A percentile compares a stretch with the other conserved stretches of the same genome.
Evolutionary conservation across 2,888 invertebrate species (phyloP).

Genomic region (Rugalucina vietnamica): DNA sequence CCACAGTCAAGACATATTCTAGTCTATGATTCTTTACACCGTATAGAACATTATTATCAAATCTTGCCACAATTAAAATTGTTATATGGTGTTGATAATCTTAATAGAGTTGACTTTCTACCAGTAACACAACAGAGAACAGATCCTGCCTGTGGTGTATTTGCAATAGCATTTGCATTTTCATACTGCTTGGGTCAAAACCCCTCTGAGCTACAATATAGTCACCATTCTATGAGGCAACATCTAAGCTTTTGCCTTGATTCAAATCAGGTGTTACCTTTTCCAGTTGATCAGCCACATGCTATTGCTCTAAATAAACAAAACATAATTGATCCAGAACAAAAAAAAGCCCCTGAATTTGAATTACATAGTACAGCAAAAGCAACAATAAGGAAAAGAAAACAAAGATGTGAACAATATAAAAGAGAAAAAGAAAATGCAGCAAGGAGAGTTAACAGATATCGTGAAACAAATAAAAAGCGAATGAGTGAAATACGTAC

Average conservation of each 20-base stretch:
- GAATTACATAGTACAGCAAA: too few species aligned
- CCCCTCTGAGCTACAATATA: neutral
- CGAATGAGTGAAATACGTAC: too few species aligned
- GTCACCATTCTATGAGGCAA: neutral
- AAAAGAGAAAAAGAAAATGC: too few species aligned
- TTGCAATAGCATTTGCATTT: constrained; percentile 20
- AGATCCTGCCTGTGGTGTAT: constrained; percentile 15
- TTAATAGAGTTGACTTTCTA: neutral
- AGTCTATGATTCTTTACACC: constrained; percentile 5
- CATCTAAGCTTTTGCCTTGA: neutral
- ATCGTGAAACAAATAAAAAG: too few species aligned
- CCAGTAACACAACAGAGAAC: constrained; percentile 15
- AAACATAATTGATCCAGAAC: too few species aligned
- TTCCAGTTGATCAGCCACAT: too few species aligned
- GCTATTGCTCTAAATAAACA: too few species aligned
- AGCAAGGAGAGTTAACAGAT: too few species aligned
- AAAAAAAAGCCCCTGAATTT: too few species aligned
- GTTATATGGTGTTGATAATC: neutral
- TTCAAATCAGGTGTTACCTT: neutral
- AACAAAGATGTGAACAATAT: too few species aligned
- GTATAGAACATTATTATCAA: neutral
- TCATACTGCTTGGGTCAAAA: neutral
- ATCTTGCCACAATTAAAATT: neutral
- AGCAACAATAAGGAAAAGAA: too few species aligned
- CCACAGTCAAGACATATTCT: neutral